Evolutionary conservation across 1,140 invertebrate species (phyloP).

Genomic region (Trissolcus basalis): DNA sequence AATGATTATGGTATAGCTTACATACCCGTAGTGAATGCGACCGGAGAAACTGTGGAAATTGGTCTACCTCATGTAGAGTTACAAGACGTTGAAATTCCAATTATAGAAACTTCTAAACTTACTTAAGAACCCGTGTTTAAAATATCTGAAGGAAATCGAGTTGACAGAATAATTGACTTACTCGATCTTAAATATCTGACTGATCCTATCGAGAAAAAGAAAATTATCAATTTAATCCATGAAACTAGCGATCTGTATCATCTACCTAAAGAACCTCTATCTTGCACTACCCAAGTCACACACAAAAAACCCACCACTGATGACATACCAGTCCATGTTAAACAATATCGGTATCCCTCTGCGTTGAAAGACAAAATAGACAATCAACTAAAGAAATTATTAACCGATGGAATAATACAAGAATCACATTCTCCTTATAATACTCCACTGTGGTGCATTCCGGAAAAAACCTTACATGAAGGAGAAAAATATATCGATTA

Average conservation of each 20-base stretch:
- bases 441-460: constrained; percentile 2
- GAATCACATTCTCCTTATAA: too few species aligned
- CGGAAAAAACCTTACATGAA: neutral
- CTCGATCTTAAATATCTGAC: neutral
- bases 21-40: too few species aligned
- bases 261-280: neutral
- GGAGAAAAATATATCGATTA: neutral
- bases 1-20: too few species aligned
- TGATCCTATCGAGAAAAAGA: neutral
- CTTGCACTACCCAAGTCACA: neutral
- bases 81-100: too few species aligned
- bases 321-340: neutral
- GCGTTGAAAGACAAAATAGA: constrained; percentile 10
- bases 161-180: neutral
- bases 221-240: neutral
- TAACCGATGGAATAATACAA: neutral
- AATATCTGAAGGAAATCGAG: neutral
- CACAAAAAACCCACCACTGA: constrained; percentile 1
- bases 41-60: too few species aligned
- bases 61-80: too few species aligned
- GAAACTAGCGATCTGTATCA: neutral
- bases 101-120: too few species aligned
- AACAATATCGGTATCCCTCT: neutral
- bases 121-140: too few species aligned
- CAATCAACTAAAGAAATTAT: neutral